Conservation (phyloP, 1,140 invertebrate species). For the Trachymyrmex septentrionalis region DNA sequence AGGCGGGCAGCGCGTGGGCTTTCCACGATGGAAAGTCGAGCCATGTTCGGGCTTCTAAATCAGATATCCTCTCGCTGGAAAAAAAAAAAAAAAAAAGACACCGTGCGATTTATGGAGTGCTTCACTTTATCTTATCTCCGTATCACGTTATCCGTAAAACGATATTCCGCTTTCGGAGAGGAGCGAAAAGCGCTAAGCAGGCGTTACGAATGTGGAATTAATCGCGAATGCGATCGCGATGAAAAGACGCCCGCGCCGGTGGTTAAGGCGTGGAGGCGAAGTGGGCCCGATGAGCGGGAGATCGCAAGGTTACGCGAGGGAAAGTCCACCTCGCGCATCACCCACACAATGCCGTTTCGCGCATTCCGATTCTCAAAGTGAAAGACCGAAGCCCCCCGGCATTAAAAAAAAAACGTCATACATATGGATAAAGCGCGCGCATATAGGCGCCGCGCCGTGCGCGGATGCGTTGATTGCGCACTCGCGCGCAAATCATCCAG, state of each 20-base stretch:
- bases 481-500: conserved; percentile 19
- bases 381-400: conserved; percentile 67
- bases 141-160: background rate
- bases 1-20: no score
- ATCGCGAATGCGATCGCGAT: background rate
- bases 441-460: background rate
- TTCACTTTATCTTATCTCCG: conserved; percentile 36
- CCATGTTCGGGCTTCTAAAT: background rate
- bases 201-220: conserved; percentile 26
- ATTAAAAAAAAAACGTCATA: conserved; percentile 70
- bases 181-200: background rate
- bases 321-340: conserved; percentile 74
- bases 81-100: conserved; percentile 1
- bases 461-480: conserved; percentile 38
- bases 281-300: conserved; percentile 49
- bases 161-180: background rate
- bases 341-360: conserved; percentile 74
- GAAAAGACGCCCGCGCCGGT: conserved; percentile 13
- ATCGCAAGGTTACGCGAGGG: conserved; percentile 75
- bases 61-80: background rate
- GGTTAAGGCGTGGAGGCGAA: conserved; percentile 4
- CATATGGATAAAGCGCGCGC: conserved; percentile 51
- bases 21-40: background rate
- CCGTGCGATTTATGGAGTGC: background rate
- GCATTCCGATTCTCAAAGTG: conserved; percentile 79